Conservation (phyloP, 2,113 vertebrate genomes). For the Gavialis gangeticus region DNA sequence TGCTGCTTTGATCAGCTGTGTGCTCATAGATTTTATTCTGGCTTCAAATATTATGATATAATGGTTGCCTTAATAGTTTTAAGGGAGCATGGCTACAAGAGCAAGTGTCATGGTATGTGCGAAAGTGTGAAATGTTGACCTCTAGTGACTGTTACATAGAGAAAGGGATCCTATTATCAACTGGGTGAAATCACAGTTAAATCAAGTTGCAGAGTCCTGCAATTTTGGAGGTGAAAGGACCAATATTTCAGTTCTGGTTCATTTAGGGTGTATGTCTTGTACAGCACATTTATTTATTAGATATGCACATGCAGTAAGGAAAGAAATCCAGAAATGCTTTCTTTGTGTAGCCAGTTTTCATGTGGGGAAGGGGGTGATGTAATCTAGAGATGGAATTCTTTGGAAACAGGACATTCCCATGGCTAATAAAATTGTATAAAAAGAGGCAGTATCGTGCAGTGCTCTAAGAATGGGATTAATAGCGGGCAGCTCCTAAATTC, state of each 20-base stretch:
- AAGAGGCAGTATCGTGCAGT: conserved; percentile 39
- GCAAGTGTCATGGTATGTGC: too few species aligned
- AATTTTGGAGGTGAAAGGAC: too few species aligned
- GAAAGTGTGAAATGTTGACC: too few species aligned
- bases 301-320: too few species aligned
- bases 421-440: conserved; percentile 57
- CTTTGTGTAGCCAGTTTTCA: neutral
- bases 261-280: too few species aligned
- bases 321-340: neutral
- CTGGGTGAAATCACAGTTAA: too few species aligned
- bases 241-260: too few species aligned
- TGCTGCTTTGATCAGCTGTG: neutral
- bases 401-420: neutral
- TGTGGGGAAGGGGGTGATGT: neutral
- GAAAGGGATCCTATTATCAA: too few species aligned
- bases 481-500: conserved; percentile 65
- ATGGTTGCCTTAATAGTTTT: neutral
- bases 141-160: too few species aligned
- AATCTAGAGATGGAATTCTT: fast-evolving
- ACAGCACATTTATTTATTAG: too few species aligned
- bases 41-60: neutral
- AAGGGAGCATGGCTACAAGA: too few species aligned
- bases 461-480: conserved; percentile 12
- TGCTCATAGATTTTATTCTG: neutral
- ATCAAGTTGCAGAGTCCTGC: too few species aligned